Evolutionary conservation across 2,113 vertebrate genomes (phyloP), one percentile per base, ranked within the genome.

Genomic region (Chamaetylas fuelleborni): DNA sequence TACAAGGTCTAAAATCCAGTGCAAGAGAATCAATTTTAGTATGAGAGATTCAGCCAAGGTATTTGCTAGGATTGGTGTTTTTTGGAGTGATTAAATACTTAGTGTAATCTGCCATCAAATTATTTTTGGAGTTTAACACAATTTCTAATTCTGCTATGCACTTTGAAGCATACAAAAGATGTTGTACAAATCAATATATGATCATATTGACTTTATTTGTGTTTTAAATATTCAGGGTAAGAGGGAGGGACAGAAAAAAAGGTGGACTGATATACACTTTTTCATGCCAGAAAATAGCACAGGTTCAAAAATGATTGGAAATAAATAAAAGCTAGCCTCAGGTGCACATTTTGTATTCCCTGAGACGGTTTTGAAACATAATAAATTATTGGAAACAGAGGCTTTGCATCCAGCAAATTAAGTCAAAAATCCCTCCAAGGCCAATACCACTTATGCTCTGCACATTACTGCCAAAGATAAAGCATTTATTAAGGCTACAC

Each of bases 371-470:
- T 93, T 94, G 95, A 86, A 92, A 90, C 89, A 88, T 94, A 96
- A 97, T 98, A 98, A 97, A 97, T 97, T 98, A 96, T 95, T 87
- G 81, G 86, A 94, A 97, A 96, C 79, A 92, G 95, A 93, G 86
- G 93, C 81, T 96, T 95, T 25, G 61, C 96, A 98, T 97, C 97
- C 95, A 97, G 96, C 85, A 97, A 97, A 98, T 98, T 97, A 98
- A 97, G 97, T 96, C 93, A 96, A 97, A 97, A 94, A 91, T 82
- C 88, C 93, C 97, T 97, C 86, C 96, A 97, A 98, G 97, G 97
- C 97, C 95, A 97, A 96, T 85, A 96, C 91, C 96, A 97, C 96
- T 97, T 97, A 96, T 31, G 93, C 91, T 96, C 76, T 86, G 89
- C 95, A 93, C 93, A 79, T 91, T 94, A 96, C 92, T 95, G 95